Base-by-base conservation (phyloP, 2,113 vertebrate genomes). In the Raja brachyura region DNA sequence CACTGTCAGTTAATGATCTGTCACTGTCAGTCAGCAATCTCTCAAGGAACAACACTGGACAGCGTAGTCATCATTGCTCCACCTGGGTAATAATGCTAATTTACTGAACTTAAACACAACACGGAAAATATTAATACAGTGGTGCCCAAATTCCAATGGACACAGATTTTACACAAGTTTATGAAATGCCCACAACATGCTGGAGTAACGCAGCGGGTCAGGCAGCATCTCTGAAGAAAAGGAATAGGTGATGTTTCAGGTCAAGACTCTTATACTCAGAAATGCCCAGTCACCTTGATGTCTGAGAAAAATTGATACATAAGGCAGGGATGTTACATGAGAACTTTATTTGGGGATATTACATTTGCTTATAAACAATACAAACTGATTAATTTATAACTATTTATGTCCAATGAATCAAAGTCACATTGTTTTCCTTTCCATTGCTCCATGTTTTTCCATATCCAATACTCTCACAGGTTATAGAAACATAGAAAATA, bases 11-110 rank as follows among this genome's bases (percentile, higher is more conserved):
- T n/a, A n/a, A n/a, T n/a, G n/a, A 95, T 93, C 93, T 93, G 94
- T 95, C 95, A 93, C 93, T n/a, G 77, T 93, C 85, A 93, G 94
- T 94, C 95, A 95, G 95, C 93, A 94, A 94, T 95, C 93, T 90
- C 92, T 93, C 76, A 90, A 70, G 93, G 94, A 93, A 68, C 93
- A 77, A 93, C 88, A 81, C 93, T 94, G 92, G 93, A 93, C 93
- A 85, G 66, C 74, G 95, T 63, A 61, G 93, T 93, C 88, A 94
- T 93, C 90, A 93, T 81, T n/a, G n/a, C n/a, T n/a, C n/a, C n/a
- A n/a, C n/a, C n/a, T 93, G 93, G 93, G 93, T 83, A 74, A 93
- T 54, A 93, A 61, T 93, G 78, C 56, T 93, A 79, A 66, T 25
- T 88, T 93, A 48, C n/a, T 39, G 48, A 88, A 33, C 9, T 63